These are phyloP conservation scores for Antennarius maculatus DNA, from an alignment of 2,797 vertebrate species.

Conservation along the genomic window DNA sequence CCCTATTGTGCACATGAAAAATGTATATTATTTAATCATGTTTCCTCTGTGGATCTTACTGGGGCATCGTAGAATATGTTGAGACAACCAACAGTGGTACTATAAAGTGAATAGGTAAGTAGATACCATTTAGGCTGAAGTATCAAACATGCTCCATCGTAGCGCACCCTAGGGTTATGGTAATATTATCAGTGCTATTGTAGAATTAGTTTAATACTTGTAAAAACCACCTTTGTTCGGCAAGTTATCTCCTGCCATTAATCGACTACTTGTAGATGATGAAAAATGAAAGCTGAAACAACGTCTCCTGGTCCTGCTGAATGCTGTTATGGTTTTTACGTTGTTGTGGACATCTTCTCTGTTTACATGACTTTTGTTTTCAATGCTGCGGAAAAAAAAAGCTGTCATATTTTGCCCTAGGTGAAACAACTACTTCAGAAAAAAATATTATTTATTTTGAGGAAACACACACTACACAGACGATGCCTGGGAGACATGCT, in stretches of 20 bases:
- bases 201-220: slow-evolving; percentile 6
- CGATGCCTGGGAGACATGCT: slow-evolving; percentile 76
- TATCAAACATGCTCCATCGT: slow-evolving; percentile 11
- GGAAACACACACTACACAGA: slow-evolving; percentile 60
- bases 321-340: slow-evolving; percentile 20
- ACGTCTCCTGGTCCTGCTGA: slow-evolving; percentile 9
- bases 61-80: slow-evolving; percentile 17
- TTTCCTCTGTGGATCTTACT: slow-evolving; percentile 10
- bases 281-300: slow-evolving; percentile 19
- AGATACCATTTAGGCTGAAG: slow-evolving; percentile 24
- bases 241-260: slow-evolving; percentile 18
- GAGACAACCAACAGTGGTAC: slow-evolving; percentile 6
- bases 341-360: slow-evolving; percentile 46
- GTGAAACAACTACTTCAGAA: slow-evolving; percentile 70
- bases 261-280: slow-evolving; percentile 26
- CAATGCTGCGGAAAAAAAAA: slow-evolving; percentile 37
- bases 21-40: slow-evolving; percentile 25
- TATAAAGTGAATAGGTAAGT: slow-evolving; percentile 28
- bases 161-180: slow-evolving; percentile 3
- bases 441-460: slow-evolving; percentile 77
- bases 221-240: slow-evolving; percentile 12
- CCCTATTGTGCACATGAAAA: slow-evolving; percentile 13
- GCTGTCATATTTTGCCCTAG: slow-evolving; percentile 57
- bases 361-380: slow-evolving; percentile 44
- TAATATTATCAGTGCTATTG: slow-evolving; percentile 8